Conservation (phyloP, 1,140 invertebrate genomes). For the Matsumurasca onukii region DNA sequence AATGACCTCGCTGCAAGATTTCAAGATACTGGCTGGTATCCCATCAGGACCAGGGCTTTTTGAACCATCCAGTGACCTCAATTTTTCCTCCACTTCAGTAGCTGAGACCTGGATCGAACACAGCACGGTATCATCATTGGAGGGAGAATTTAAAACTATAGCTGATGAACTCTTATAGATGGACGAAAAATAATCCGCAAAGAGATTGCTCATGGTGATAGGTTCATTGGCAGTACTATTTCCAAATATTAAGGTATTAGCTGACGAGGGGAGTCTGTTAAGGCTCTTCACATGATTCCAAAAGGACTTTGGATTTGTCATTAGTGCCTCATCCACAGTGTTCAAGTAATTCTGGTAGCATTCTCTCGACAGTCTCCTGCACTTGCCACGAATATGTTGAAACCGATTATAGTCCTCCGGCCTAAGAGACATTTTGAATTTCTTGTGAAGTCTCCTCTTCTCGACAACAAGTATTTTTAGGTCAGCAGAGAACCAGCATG, state of each 20-base stretch:
- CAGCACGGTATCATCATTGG: not conserved
- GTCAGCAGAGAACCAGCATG: too few relatives aligned
- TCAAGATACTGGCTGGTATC: not conserved
- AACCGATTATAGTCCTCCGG: too few relatives aligned
- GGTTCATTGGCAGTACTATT: not conserved
- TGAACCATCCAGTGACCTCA: not conserved
- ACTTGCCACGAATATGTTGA: too few relatives aligned
- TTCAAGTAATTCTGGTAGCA: too few relatives aligned
- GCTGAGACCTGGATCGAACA: not conserved
- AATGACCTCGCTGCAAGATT: not conserved
- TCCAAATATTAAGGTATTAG: not conserved
- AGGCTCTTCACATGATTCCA: not conserved
- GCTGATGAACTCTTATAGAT: not conserved
- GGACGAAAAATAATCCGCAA: not conserved
- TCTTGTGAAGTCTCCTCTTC: too few relatives aligned
- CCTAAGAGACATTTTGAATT: too few relatives aligned
- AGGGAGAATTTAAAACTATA: not conserved
- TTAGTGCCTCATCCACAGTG: too few relatives aligned
- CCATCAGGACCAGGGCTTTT: not conserved
- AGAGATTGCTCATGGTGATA: not conserved
- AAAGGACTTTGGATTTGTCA: not conserved
- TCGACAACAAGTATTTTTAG: too few relatives aligned
- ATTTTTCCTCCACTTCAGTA: not conserved
- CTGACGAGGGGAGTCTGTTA: not conserved
- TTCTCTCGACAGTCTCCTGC: too few relatives aligned